Evolutionary conservation across 2,888 invertebrate species (phyloP).

Genomic region (Spilosoma lubricipeda): DNA sequence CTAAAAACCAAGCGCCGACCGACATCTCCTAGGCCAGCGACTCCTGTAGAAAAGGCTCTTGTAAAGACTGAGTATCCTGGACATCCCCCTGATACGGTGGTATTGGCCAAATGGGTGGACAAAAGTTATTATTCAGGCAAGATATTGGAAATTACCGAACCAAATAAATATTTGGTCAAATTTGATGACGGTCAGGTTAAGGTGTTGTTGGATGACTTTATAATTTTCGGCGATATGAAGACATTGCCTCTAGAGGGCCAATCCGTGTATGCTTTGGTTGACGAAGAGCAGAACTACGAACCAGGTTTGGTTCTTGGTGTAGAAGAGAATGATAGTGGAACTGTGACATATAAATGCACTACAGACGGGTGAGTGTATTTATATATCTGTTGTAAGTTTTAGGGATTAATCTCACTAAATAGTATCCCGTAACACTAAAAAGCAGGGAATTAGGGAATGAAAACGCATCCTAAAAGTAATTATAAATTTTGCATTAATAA

Average conservation of each 20-base stretch:
- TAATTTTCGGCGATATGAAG: conserved; percentile 85
- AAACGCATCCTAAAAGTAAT: too few relatives aligned
- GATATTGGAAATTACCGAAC: conserved; percentile 85
- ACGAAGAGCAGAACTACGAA: conserved; percentile 85
- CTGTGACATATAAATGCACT: conserved; percentile 79
- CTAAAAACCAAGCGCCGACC: conserved; percentile 78
- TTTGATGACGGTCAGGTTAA: conserved; percentile 88
- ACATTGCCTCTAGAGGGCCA: conserved; percentile 84
- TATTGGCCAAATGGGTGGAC: conserved; percentile 90
- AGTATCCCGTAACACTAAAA: too few relatives aligned
- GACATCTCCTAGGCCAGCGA: conserved; percentile 77
- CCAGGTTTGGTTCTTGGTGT: conserved; percentile 81
- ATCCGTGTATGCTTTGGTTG: conserved; percentile 84
- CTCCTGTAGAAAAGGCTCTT: conserved; percentile 74
- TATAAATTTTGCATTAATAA: not conserved
- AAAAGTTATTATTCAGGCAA: conserved; percentile 89
- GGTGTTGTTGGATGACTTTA: conserved; percentile 86
- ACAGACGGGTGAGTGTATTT: conserved; percentile 77
- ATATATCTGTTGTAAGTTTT: not conserved
- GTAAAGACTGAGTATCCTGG: conserved; percentile 76
- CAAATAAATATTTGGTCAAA: conserved; percentile 87
- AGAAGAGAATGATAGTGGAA: conserved; percentile 78
- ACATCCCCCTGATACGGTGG: conserved; percentile 78
- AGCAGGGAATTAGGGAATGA: too few relatives aligned
- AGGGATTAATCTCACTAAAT: too few relatives aligned